Conservation (phyloP, 2,888 invertebrate species). For the Tetrapedia diversipes region DNA sequence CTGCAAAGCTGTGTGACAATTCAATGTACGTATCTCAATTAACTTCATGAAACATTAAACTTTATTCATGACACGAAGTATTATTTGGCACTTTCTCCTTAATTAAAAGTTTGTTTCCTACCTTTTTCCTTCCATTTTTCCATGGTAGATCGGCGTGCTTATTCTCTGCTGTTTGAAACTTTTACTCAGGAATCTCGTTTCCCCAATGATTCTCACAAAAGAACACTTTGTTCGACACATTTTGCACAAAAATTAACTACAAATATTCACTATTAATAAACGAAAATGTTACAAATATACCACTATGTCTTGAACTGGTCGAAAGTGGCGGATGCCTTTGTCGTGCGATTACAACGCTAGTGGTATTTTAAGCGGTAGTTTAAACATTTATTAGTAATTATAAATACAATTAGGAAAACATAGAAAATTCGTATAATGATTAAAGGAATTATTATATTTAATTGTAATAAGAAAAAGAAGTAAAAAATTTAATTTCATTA, state of each 20-base stretch:
- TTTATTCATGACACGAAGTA: neutral
- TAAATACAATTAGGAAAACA: neutral
- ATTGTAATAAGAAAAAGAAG: too few species aligned
- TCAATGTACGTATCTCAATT: constrained; percentile 2
- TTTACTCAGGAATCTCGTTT: neutral
- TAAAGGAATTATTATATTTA: neutral
- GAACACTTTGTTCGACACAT: neutral
- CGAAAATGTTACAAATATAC: neutral
- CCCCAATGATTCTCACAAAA: neutral
- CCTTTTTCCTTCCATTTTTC: constrained; percentile 9
- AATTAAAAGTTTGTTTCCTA: constrained; percentile 18
- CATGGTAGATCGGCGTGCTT: neutral
- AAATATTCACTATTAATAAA: neutral
- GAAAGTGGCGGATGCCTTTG: neutral
- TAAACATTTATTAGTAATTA: neutral
- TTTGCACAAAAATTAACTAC: neutral
- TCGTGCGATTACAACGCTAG: too few species aligned
- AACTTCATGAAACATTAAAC: constrained; percentile 4
- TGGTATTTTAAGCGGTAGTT: too few species aligned
- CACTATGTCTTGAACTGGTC: neutral
- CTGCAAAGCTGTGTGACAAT: constrained; percentile 9
- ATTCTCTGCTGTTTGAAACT: neutral
- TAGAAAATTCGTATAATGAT: neutral
- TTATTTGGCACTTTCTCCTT: constrained; percentile 30
- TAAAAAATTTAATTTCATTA: neutral